phyloP scores from a whole-genome alignment of 2,113 vertebrate species.

The Malaclemys terrapin region DNA sequence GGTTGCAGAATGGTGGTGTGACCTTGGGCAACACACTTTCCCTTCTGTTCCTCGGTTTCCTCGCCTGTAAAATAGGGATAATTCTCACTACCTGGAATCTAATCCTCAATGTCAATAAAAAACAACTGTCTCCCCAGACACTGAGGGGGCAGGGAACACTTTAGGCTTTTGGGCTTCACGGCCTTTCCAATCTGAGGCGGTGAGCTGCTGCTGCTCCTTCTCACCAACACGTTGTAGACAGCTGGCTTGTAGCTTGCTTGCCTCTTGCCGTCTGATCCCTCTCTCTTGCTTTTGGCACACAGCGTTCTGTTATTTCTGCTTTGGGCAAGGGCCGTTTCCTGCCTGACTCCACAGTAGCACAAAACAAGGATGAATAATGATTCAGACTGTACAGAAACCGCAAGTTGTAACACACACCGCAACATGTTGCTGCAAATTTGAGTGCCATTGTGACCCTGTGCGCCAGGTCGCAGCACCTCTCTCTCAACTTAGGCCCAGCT shows the following conservation, averaged over 20 bases:
- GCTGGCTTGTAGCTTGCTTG: not conserved
- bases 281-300: not conserved
- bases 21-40: not conserved
- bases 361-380: not conserved
- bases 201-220: not conserved
- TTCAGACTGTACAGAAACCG: not conserved
- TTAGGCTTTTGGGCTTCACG: accelerated
- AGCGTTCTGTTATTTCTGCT: not conserved
- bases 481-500: not conserved
- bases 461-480: not conserved
- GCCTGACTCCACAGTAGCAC: not conserved
- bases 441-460: not conserved
- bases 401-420: not conserved
- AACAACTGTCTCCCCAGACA: not conserved
- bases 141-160: accelerated
- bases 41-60: not conserved
- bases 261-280: not conserved
- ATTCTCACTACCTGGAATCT: accelerated
- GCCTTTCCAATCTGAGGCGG: not conserved
- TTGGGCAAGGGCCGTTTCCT: not conserved
- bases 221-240: not conserved
- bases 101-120: not conserved
- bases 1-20: not conserved
- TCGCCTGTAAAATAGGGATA: not conserved
- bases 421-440: not conserved